A percentile compares a stretch with the other conserved stretches of the same genome.
phyloP scores from a whole-genome alignment of 2,888 invertebrate genomes.

The Monoplex corrugatus region DNA sequence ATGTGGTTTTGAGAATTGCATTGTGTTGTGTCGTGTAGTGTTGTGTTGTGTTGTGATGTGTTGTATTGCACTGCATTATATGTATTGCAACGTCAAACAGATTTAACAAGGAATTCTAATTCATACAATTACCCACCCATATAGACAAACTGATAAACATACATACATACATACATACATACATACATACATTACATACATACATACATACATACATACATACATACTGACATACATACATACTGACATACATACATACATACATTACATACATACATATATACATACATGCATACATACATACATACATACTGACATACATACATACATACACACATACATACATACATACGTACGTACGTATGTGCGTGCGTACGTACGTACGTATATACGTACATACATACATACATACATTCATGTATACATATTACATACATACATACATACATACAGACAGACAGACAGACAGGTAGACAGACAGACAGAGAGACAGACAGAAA shows the following conservation, averaged over 20 bases:
- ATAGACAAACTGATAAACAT: slow-evolving; percentile 12
- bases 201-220: slow-evolving; percentile 47
- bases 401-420: neutral
- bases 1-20: too few species aligned
- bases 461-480: too few species aligned
- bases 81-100: too few species aligned
- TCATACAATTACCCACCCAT: slow-evolving; percentile 22
- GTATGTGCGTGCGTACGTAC: too few species aligned
- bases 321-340: slow-evolving; percentile 34
- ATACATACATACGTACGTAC: slow-evolving; percentile 20
- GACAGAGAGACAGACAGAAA: too few species aligned
- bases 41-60: too few species aligned
- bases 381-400: neutral
- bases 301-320: neutral
- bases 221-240: slow-evolving; percentile 37
- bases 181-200: slow-evolving; percentile 23
- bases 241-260: slow-evolving; percentile 38
- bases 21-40: too few species aligned
- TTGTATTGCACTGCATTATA: too few species aligned
- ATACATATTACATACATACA: too few species aligned
- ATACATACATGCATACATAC: slow-evolving; percentile 33
- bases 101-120: too few species aligned
- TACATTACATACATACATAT: slow-evolving; percentile 25
- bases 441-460: too few species aligned
- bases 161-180: slow-evolving; percentile 32